Percentiles rank a stretch among this genome's conserved stretches.
phyloP scores from a whole-genome alignment of 53 echinoderm and acorn worm genomes.

The Zoroaster sp. region DNA sequence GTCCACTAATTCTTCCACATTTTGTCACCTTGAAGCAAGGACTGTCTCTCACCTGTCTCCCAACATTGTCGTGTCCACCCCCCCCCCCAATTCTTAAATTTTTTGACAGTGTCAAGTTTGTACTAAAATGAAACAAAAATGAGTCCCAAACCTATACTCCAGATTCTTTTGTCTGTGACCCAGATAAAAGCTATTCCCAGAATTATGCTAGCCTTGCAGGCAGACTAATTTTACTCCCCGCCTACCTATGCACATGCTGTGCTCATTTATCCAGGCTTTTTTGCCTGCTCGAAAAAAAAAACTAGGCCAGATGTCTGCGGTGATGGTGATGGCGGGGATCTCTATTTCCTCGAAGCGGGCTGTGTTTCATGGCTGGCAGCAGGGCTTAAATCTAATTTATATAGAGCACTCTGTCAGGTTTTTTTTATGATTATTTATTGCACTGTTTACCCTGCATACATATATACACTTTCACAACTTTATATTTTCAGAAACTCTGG shows the following conservation, averaged over 20 bases:
- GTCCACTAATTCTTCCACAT: too few relatives aligned
- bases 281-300: background rate
- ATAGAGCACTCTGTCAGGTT: background rate
- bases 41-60: too few relatives aligned
- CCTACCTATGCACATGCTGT: background rate
- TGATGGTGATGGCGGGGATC: background rate
- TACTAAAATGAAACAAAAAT: too few relatives aligned
- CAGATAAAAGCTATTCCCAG: constrained; percentile 16
- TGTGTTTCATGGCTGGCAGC: background rate
- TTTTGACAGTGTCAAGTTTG: too few relatives aligned
- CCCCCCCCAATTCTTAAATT: too few relatives aligned
- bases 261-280: background rate
- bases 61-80: constrained; percentile 9
- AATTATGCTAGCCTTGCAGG: background rate
- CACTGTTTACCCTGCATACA: background rate
- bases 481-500: background rate
- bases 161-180: constrained; percentile 22
- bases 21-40: too few relatives aligned
- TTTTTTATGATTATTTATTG: background rate
- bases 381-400: background rate
- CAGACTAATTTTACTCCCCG: background rate
- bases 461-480: background rate
- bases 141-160: background rate
- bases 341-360: background rate
- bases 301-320: background rate